phyloP scores from a whole-genome alignment of 1,140 invertebrate species.

The Samia ricini region DNA sequence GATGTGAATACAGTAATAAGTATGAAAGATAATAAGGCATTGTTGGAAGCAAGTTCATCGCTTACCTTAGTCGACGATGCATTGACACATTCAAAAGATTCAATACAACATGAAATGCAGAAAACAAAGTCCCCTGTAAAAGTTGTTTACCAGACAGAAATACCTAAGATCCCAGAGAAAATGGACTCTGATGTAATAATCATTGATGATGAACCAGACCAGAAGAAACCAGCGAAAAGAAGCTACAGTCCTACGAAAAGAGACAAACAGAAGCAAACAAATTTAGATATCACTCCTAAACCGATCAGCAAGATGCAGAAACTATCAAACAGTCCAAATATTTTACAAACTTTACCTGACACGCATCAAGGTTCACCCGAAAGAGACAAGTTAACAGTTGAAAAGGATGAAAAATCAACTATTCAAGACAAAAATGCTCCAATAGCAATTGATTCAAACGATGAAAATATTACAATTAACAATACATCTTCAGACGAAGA shows the following conservation, averaged over 20 bases:
- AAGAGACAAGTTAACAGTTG: too few species aligned
- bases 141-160: slow-evolving; percentile 41
- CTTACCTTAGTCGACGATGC: slow-evolving; percentile 58
- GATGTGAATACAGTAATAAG: slow-evolving; percentile 57
- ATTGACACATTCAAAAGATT: slow-evolving; percentile 7
- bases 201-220: slow-evolving; percentile 23
- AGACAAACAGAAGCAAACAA: slow-evolving; percentile 18
- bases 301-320: slow-evolving; percentile 53
- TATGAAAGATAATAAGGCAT: slow-evolving; percentile 55
- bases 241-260: slow-evolving; percentile 35
- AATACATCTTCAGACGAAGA: neutral
- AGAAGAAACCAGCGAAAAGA: slow-evolving; percentile 37
- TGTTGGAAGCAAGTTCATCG: slow-evolving; percentile 47
- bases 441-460: neutral
- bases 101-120: neutral
- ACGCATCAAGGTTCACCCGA: neutral
- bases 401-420: neutral
- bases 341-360: slow-evolving; percentile 2
- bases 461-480: neutral
- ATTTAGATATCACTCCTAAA: slow-evolving; percentile 47
- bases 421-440: neutral
- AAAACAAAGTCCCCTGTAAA: slow-evolving; percentile 28
- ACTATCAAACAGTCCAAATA: slow-evolving; percentile 38
- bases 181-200: slow-evolving; percentile 36
- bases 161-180: slow-evolving; percentile 12